Conservation (phyloP, 2,113 vertebrate species). For the Scytalopus superciliaris region DNA sequence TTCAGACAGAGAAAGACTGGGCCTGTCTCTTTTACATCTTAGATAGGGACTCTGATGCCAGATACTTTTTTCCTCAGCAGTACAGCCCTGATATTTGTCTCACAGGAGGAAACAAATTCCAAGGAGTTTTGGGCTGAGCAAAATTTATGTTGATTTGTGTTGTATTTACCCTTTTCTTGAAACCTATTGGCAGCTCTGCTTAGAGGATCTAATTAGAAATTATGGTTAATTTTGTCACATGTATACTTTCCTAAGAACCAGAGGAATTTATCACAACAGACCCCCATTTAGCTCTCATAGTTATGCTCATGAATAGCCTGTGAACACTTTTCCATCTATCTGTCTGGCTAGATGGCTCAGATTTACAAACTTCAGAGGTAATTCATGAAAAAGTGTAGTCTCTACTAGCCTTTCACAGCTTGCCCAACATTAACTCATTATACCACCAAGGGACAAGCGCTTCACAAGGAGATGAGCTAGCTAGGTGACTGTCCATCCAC, state of each 20-base stretch:
- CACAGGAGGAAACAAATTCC: not conserved
- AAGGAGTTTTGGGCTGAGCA: not conserved
- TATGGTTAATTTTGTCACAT: not conserved
- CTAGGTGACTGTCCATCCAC: not conserved
- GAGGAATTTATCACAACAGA: not conserved
- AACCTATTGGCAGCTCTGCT: not conserved
- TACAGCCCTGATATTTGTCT: not conserved
- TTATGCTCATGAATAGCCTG: not conserved
- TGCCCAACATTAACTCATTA: not conserved
- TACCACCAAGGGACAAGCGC: fast-evolving
- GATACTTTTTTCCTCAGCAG: not conserved
- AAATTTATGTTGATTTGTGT: not conserved
- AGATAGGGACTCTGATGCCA: not conserved
- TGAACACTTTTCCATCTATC: not conserved
- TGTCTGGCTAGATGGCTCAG: not conserved
- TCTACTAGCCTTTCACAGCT: not conserved
- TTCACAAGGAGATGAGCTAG: not conserved
- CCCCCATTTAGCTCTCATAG: not conserved
- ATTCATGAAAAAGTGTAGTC: not conserved
- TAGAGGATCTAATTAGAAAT: not conserved
- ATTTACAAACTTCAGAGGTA: not conserved
- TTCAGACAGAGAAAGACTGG: not conserved
- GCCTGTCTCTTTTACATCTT: not conserved
- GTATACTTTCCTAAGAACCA: not conserved
- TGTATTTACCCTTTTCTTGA: not conserved